A percentile compares a stretch with the other conserved stretches of the same genome.
Evolutionary conservation across 2,113 vertebrate genomes (phyloP).

Genomic region (Calypte anna): DNA sequence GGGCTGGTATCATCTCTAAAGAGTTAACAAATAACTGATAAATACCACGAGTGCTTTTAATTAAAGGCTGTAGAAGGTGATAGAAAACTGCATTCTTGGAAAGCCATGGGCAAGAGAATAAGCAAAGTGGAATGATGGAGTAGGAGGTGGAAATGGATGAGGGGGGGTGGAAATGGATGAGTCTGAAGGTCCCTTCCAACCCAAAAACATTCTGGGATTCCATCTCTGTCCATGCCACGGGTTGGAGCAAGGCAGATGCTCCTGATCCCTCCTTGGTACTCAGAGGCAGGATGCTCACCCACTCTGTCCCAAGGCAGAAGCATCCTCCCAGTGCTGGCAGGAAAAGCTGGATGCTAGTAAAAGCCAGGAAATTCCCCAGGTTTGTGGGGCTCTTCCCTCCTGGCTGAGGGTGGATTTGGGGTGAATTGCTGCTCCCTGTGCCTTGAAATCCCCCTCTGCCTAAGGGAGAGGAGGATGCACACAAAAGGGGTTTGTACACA

Average conservation of each 20-base stretch:
- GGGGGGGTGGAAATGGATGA: too few species aligned
- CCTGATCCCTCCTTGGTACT: neutral
- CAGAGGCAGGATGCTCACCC: fast-evolving
- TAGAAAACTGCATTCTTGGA: neutral
- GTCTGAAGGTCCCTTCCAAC: too few species aligned
- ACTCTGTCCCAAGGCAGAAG: neutral
- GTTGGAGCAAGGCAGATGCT: neutral
- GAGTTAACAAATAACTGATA: slow-evolving; percentile 18
- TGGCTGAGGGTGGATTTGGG: neutral
- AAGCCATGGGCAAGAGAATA: neutral
- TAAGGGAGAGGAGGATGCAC: neutral
- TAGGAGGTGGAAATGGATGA: too few species aligned
- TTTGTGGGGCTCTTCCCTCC: neutral
- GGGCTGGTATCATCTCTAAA: neutral
- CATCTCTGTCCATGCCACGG: neutral
- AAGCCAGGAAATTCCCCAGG: neutral
- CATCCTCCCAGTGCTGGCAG: fast-evolving
- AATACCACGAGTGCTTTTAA: neutral
- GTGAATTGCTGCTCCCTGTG: neutral
- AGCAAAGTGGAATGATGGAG: neutral
- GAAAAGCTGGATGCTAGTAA: neutral
- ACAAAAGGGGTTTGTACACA: fast-evolving
- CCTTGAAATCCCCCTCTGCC: neutral
- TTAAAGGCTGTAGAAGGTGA: neutral
- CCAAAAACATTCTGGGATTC: too few species aligned